Evolutionary conservation across 2,797 vertebrate species (phyloP).

Genomic region (Enteromius fasciolatus): DNA sequence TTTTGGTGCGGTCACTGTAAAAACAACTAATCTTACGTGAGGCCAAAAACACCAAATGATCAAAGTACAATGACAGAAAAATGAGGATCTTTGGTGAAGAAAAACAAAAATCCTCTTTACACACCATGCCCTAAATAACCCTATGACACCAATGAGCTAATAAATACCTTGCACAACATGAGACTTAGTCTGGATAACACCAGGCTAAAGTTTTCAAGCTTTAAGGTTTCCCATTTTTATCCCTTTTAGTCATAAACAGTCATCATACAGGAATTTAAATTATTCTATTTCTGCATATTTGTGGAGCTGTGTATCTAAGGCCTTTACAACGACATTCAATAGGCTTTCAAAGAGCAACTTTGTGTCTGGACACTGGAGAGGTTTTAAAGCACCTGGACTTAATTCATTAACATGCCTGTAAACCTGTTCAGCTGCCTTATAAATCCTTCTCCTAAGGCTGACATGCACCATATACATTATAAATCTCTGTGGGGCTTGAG

Average conservation of each 20-base stretch:
- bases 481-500: background rate
- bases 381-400: constrained; percentile 12
- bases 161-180: constrained; percentile 4
- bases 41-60: constrained; percentile 1
- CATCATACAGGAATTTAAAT: constrained; percentile 1
- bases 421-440: constrained; percentile 18
- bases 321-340: constrained; percentile 25
- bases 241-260: constrained; percentile 1
- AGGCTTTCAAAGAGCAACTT: constrained; percentile 8
- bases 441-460: constrained; percentile 4
- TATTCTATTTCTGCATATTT: constrained; percentile 31
- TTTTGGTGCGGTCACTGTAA: background rate
- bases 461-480: background rate
- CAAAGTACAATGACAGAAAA: constrained; percentile 11
- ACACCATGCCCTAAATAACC: background rate
- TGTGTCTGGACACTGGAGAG: background rate
- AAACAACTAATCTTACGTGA: constrained; percentile 14
- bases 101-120: background rate
- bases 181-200: background rate
- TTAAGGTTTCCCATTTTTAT: background rate
- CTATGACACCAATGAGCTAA: constrained; percentile 14
- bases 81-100: background rate
- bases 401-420: constrained; percentile 18
- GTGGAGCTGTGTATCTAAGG: background rate
- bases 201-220: background rate